Percentiles rank a stretch among this genome's conserved stretches.
Conservation (phyloP, 2,888 invertebrate genomes). For the Parnassius glacialis region DNA sequence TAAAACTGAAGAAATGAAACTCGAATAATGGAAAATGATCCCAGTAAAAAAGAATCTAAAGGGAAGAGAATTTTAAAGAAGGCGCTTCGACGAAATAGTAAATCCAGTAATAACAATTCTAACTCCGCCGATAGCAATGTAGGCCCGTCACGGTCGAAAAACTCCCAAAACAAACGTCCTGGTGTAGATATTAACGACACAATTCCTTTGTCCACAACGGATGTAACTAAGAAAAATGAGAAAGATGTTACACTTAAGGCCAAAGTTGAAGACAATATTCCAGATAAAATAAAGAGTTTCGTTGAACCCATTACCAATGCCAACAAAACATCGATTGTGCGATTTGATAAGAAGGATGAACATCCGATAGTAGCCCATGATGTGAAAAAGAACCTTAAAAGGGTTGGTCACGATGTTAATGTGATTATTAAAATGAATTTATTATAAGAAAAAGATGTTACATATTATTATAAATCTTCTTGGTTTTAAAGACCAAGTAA, state of each 20-base stretch:
- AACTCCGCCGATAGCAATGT: constrained; percentile 48
- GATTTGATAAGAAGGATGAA: constrained; percentile 36
- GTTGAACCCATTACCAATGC: constrained; percentile 13
- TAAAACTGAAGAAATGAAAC: constrained; percentile 47
- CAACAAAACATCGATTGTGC: constrained; percentile 18
- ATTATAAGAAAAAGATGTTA: too few relatives aligned
- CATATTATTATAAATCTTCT: too few relatives aligned
- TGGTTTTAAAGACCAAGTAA: too few relatives aligned
- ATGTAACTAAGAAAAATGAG: constrained; percentile 47
- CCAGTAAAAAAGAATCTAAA: constrained; percentile 73
- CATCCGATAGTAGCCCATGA: constrained; percentile 38
- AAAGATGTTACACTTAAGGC: constrained; percentile 25
- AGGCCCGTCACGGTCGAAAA: constrained; percentile 58
- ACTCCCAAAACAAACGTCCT: constrained; percentile 55
- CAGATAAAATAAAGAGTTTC: constrained; percentile 3
- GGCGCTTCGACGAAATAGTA: constrained; percentile 65
- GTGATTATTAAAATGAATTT: not conserved
- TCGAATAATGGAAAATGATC: constrained; percentile 76
- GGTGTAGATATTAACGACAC: constrained; percentile 54
- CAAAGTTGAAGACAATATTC: constrained; percentile 4
- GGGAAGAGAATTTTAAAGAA: constrained; percentile 73
- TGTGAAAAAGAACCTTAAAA: constrained; percentile 59
- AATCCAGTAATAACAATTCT: constrained; percentile 56
- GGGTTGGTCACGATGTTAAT: constrained; percentile 50
- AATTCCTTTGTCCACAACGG: constrained; percentile 51